These are phyloP conservation scores for Galerucella nymphaeae DNA, from an alignment of 2,888 invertebrate species.

Conservation along the genomic window DNA sequence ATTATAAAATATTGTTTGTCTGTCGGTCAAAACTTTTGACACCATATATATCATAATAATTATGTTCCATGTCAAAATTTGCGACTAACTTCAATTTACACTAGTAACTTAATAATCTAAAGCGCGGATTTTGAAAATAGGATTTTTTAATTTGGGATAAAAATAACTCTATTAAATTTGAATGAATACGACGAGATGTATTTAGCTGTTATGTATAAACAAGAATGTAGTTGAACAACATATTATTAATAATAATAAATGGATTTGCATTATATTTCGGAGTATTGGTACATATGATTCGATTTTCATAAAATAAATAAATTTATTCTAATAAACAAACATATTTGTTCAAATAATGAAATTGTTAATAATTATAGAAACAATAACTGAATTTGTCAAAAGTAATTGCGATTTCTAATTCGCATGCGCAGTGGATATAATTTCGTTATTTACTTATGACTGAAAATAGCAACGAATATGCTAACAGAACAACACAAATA, in stretches of 20 bases:
- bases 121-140: too few relatives aligned
- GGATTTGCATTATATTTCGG: background rate
- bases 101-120: too few relatives aligned
- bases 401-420: background rate
- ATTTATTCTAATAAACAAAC: background rate
- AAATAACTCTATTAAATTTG: too few relatives aligned
- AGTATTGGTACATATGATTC: background rate
- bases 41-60: too few relatives aligned
- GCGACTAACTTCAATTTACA: too few relatives aligned
- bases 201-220: too few relatives aligned
- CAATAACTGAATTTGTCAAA: conserved; percentile 2
- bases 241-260: background rate
- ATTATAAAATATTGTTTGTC: too few relatives aligned
- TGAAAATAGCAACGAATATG: background rate
- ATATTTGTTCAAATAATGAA: background rate
- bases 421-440: background rate
- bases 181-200: too few relatives aligned
- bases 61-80: too few relatives aligned
- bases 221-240: too few relatives aligned
- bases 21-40: too few relatives aligned
- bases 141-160: too few relatives aligned
- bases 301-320: background rate
- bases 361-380: background rate
- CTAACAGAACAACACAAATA: background rate
- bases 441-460: background rate